Evolutionary conservation across 1,140 invertebrate species (phyloP), one percentile per base, ranked within the genome.

Genomic region (Bombus turneri): DNA sequence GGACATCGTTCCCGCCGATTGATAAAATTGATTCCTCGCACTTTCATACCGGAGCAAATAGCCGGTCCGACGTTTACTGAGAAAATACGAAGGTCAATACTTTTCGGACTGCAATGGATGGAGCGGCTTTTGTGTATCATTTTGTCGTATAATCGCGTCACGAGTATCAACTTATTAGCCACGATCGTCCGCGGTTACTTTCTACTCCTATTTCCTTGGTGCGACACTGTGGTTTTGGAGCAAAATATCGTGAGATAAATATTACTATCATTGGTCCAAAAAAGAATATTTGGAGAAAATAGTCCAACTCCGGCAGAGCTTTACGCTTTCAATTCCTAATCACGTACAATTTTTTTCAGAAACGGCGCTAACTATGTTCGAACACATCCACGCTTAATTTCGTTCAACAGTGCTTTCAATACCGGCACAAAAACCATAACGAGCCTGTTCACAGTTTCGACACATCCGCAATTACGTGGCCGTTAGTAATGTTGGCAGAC

Each of bases 1-100:
- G 31, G 22, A 25, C 31, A 37, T 39, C 15, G 79, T 53, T 39
- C 9, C 64, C 10, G 74, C 25, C 75, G 83, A 78, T 84, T 47
- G 76, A 25, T 31, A 84, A 47, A 84, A 72, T 85, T 73, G 76
- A 80, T 73, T 64, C n/a, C n/a, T 34, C 53, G 39, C 8, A 39
- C 69, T 72, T 85, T 73, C 41, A 79, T 47, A 34, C 53, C 41
- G 41, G 57, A 39, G n/a, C 62, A 73, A 62, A 69, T 47, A 43
- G 66, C 12, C 41, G 53, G 28, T 8, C 22, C 22, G 15, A 43
- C n/a, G 83, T 80, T 85, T 72, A 28, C 57, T 37, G 28, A 64
- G 76, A 73, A 73, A 64, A 80, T 80, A 73, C 31, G 5, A 10
- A 15, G 31, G 53, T 62, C 41, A 22, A 62, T 71, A 57, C 59